Evolutionary conservation across 2,113 vertebrate species (phyloP).

Genomic region (Neodontobutis hainanensis): DNA sequence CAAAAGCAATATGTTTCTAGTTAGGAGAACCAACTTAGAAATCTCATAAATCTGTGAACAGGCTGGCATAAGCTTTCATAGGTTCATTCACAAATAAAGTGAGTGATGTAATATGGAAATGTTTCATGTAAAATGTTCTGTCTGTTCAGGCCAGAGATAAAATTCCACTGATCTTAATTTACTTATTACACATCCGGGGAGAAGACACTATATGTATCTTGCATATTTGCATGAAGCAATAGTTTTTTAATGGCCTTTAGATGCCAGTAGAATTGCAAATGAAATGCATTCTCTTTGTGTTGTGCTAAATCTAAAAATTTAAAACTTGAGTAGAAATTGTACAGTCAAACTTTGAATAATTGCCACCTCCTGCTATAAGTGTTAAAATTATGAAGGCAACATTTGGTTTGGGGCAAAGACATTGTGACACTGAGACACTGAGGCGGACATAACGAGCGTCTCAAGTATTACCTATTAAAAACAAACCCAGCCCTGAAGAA

Average conservation of each 20-base stretch:
- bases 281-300: background rate
- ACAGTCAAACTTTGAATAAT: constrained; percentile 11
- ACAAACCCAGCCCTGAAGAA: constrained; percentile 35
- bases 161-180: constrained; percentile 4
- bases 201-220: background rate
- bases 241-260: constrained; percentile 2
- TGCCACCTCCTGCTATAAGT: constrained; percentile 4
- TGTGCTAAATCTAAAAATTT: background rate
- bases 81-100: background rate
- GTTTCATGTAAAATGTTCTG: constrained; percentile 1
- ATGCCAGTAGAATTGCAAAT: background rate
- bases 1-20: background rate
- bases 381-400: constrained; percentile 18
- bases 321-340: background rate
- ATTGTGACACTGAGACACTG: constrained; percentile 22
- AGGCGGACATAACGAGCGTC: constrained; percentile 9
- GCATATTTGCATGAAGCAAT: background rate
- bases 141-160: background rate
- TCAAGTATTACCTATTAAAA: constrained; percentile 66
- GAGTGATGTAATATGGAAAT: constrained; percentile 4
- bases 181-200: background rate
- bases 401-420: constrained; percentile 60
- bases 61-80: background rate
- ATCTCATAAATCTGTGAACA: constrained; percentile 6
- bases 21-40: background rate